These are phyloP conservation scores for Leptothorax acervorum DNA, from an alignment of 2,888 invertebrate genomes.

Conservation along the genomic window DNA sequence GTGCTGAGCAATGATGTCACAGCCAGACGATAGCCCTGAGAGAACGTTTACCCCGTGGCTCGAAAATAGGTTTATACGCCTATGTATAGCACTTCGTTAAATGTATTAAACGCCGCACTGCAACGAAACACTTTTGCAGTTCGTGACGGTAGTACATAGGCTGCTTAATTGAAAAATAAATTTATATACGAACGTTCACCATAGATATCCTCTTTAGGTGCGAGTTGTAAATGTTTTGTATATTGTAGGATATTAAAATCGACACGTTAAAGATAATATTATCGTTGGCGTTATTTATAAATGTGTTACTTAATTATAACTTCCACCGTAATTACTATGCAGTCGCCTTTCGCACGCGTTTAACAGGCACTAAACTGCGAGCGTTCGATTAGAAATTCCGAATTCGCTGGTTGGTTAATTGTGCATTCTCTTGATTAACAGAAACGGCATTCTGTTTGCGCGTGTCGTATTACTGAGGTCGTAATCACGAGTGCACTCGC, in stretches of 20 bases:
- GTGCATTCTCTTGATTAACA: constrained; percentile 15
- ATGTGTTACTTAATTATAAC: constrained; percentile 18
- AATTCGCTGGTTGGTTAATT: constrained; percentile 11
- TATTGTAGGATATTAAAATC: constrained; percentile 1
- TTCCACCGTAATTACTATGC: constrained; percentile 16
- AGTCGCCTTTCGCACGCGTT: constrained; percentile 17
- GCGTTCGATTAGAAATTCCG: neutral
- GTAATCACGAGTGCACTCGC: constrained; percentile 62
- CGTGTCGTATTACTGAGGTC: neutral
- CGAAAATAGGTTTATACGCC: constrained; percentile 75
- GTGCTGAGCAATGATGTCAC: constrained; percentile 73
- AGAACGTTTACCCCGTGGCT: constrained; percentile 77
- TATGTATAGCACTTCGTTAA: constrained; percentile 75
- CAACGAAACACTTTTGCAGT: constrained; percentile 55
- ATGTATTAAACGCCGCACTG: constrained; percentile 65
- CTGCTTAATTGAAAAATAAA: neutral
- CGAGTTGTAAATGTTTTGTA: neutral
- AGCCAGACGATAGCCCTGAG: constrained; percentile 69
- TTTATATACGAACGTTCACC: constrained; percentile 13
- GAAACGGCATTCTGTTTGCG: neutral
- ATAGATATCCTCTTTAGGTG: neutral
- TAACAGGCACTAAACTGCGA: neutral
- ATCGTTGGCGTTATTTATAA: neutral
- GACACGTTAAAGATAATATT: neutral
- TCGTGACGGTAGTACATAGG: constrained; percentile 56